phyloP scores from a whole-genome alignment of 2,888 invertebrate species.

The Ceriagrion tenellum region DNA sequence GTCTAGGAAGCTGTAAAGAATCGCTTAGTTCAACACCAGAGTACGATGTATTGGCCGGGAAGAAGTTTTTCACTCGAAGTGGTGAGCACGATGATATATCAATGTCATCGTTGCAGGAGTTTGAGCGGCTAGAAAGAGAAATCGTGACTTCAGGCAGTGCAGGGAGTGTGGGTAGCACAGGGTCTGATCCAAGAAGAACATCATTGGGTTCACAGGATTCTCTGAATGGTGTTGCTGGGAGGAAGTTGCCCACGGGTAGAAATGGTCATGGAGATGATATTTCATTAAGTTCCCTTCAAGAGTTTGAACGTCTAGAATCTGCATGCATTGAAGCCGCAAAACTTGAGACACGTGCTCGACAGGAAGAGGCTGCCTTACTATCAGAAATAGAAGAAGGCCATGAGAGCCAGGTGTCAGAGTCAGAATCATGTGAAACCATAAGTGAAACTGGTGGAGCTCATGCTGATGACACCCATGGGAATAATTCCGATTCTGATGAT shows the following conservation, averaged over 20 bases:
- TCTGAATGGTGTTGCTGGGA: constrained; percentile 88
- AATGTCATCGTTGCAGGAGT: constrained; percentile 95
- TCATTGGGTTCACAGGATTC: constrained; percentile 91
- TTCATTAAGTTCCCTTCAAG: constrained; percentile 92
- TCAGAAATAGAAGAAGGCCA: constrained; percentile 78
- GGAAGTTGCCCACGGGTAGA: constrained; percentile 84
- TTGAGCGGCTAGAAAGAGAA: constrained; percentile 93
- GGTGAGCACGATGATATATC: constrained; percentile 96
- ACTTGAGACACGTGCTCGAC: constrained; percentile 90
- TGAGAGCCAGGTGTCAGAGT: constrained; percentile 79
- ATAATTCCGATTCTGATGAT: constrained; percentile 82
- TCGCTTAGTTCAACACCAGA: constrained; percentile 96
- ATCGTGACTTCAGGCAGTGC: constrained; percentile 87
- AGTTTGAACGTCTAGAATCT: constrained; percentile 94
- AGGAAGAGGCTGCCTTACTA: constrained; percentile 90
- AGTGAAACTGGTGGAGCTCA: constrained; percentile 77
- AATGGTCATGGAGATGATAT: constrained; percentile 91
- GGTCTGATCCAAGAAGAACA: constrained; percentile 79
- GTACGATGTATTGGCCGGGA: constrained; percentile 91
- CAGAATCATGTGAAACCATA: constrained; percentile 82
- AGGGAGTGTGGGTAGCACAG: constrained; percentile 74
- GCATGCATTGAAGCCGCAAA: constrained; percentile 91
- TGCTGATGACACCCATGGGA: constrained; percentile 80
- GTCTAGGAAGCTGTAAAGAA: constrained; percentile 86
- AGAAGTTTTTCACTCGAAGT: constrained; percentile 88